Percentiles rank a stretch among this genome's conserved stretches.
Conservation (phyloP, 2,113 vertebrate species). For the Gambusia holbrooki region DNA sequence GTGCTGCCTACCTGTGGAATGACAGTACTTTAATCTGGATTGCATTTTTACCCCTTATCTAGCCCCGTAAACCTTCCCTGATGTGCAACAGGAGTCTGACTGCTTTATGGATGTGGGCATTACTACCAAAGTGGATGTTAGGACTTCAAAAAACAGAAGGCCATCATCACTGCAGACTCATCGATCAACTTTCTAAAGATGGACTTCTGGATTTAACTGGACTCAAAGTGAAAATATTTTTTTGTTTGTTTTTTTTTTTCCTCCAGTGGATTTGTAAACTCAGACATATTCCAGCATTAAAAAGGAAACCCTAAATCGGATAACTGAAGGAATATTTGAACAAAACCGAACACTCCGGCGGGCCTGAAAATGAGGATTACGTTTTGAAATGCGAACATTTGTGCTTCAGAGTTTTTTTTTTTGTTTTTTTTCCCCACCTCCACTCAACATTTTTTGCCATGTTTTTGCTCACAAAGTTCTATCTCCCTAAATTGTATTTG, state of each 20-base stretch:
- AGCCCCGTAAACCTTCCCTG: conserved; percentile 6
- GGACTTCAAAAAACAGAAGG: conserved; percentile 36
- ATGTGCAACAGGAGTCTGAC: conserved; percentile 41
- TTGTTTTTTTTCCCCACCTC: conserved; percentile 53
- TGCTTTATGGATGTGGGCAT: conserved; percentile 12
- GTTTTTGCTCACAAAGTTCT: conserved; percentile 93
- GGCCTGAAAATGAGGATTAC: conserved; percentile 69
- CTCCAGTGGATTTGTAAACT: conserved; percentile 46
- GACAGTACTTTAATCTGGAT: conserved; percentile 60
- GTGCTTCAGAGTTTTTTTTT: conserved; percentile 57
- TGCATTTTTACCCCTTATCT: conserved; percentile 43
- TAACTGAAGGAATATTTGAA: conserved; percentile 49
- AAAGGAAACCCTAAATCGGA: conserved; percentile 39
- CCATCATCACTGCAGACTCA: neutral
- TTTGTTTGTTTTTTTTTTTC: neutral
- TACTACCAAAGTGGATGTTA: conserved; percentile 22
- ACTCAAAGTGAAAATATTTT: conserved; percentile 15
- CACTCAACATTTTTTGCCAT: conserved; percentile 76
- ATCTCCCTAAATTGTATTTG: conserved; percentile 99
- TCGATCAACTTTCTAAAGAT: conserved; percentile 26
- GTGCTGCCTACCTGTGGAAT: conserved; percentile 24
- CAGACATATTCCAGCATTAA: conserved; percentile 42
- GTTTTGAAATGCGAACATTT: conserved; percentile 47
- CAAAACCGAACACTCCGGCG: conserved; percentile 43
- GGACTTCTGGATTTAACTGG: conserved; percentile 53